Evolutionary conservation across 1,140 invertebrate genomes (phyloP).

Genomic region (Drosophila quadrilineata): DNA sequence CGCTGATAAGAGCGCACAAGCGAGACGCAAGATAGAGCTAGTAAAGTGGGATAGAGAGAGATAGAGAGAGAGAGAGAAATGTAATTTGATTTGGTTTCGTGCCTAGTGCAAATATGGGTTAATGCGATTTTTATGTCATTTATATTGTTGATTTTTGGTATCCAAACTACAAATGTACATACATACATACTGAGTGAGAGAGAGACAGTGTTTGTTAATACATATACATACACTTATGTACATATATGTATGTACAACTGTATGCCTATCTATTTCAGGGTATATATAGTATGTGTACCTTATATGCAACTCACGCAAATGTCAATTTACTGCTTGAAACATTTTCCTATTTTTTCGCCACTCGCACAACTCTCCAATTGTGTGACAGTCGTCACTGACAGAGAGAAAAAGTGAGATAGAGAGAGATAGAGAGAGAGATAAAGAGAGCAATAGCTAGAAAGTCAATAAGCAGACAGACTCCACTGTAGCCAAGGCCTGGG

Average conservation of each 20-base stretch:
- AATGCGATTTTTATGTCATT: constrained; percentile 79
- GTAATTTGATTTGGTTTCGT: constrained; percentile 69
- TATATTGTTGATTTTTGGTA: constrained; percentile 58
- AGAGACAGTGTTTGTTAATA: too few species aligned
- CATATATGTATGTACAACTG: too few species aligned
- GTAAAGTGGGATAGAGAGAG: background rate
- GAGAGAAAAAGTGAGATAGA: background rate
- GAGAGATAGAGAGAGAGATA: background rate
- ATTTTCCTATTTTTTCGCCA: too few species aligned
- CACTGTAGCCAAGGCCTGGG: too few species aligned
- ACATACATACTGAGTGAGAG: too few species aligned
- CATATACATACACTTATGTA: too few species aligned
- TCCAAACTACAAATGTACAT: constrained; percentile 2
- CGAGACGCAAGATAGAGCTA: constrained; percentile 19
- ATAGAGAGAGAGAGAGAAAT: constrained; percentile 11
- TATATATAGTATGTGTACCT: constrained; percentile 7
- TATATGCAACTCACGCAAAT: constrained; percentile 38
- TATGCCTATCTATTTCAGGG: too few species aligned
- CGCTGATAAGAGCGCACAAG: constrained; percentile 70
- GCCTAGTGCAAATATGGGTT: constrained; percentile 73
- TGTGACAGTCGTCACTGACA: background rate
- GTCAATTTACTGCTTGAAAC: constrained; percentile 38
- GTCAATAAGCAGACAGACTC: too few species aligned
- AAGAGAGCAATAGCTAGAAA: too few species aligned
- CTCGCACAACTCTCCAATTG: constrained; percentile 14